phyloP scores from a whole-genome alignment of 2,113 vertebrate genomes.

The Anthoscopus minutus region DNA sequence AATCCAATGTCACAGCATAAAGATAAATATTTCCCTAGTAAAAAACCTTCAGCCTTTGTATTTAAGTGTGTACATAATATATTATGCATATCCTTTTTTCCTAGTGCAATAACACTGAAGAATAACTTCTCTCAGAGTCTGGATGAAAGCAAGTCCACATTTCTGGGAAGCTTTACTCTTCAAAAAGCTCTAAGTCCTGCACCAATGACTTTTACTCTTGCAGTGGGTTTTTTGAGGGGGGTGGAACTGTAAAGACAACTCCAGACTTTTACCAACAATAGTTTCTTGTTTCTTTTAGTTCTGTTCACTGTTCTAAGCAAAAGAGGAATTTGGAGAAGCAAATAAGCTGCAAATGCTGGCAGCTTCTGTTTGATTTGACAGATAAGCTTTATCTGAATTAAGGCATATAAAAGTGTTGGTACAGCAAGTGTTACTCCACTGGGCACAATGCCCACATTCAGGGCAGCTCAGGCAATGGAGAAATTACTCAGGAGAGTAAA shows the following conservation, averaged over 20 bases:
- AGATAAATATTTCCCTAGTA: background rate
- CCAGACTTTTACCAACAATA: background rate
- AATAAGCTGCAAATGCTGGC: background rate
- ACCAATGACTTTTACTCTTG: background rate
- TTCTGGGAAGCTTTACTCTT: background rate
- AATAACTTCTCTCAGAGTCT: background rate
- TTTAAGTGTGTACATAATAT: background rate
- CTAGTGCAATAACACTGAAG: background rate
- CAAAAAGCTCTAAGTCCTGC: background rate
- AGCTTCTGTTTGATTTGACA: conserved; percentile 9
- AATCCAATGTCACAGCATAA: background rate
- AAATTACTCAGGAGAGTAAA: background rate
- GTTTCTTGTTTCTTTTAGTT: background rate
- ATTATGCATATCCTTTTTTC: background rate
- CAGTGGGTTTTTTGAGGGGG: background rate
- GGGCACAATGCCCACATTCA: background rate
- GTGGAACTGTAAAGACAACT: background rate
- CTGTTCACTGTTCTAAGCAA: background rate
- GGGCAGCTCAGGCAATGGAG: background rate
- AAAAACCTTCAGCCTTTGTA: background rate
- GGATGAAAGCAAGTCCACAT: background rate
- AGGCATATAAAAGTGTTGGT: background rate
- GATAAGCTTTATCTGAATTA: conserved; percentile 10
- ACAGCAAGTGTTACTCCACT: background rate
- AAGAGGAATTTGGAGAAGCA: background rate